Base-by-base conservation (phyloP, 1,140 invertebrate genomes). In the Philopotamus ludificatus region DNA sequence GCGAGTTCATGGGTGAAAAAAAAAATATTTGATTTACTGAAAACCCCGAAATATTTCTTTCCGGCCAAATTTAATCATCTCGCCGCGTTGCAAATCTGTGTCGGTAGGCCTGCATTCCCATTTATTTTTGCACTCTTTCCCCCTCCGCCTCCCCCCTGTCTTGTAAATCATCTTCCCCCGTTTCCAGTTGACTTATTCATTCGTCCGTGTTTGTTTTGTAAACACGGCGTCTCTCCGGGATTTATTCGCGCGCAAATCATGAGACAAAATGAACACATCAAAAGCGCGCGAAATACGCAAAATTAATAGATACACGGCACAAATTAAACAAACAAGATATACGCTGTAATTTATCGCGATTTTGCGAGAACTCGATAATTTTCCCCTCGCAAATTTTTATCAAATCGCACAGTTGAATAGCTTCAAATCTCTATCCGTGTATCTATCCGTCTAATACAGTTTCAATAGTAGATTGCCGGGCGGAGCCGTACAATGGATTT, bases 401-500 rank as follows among this genome's bases (percentile, higher is more conserved):
- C n/a, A n/a, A n/a, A n/a, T n/a, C n/a, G n/a, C n/a, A n/a, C n/a
- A n/a, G n/a, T n/a, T n/a, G n/a, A n/a, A n/a, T n/a, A n/a, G n/a
- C n/a, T 20, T 4, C 20, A 20, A 4, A 16, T 20, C 1, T 1
- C 15, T 42, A 55, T 55, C n/a, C 18, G 18, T 21, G 18, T 57
- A 34, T 12, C 10, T 20, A 25, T 16, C 28, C 42, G 41, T 39
- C 34, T 57, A 57, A 65, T 58, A 54, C 50, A 57, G 22, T 47
- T 53, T 54, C 63, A n/a, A 28, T 28, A 16, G 54, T 57, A 54
- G 42, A 42, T 65, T 42, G 42, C 25, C 50, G 64, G 44, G 51
- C 63, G 63, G 41, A 64, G 54, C 63, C 39, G 39, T 55, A 58
- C 63, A 62, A 69, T 65, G 67, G 67, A 65, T 70, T 70, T 70